Percentiles rank a stretch among this genome's conserved stretches.
These are phyloP conservation scores for Phenacoccus solenopsis DNA, from an alignment of 1,140 invertebrate species.

Conservation along the genomic window DNA sequence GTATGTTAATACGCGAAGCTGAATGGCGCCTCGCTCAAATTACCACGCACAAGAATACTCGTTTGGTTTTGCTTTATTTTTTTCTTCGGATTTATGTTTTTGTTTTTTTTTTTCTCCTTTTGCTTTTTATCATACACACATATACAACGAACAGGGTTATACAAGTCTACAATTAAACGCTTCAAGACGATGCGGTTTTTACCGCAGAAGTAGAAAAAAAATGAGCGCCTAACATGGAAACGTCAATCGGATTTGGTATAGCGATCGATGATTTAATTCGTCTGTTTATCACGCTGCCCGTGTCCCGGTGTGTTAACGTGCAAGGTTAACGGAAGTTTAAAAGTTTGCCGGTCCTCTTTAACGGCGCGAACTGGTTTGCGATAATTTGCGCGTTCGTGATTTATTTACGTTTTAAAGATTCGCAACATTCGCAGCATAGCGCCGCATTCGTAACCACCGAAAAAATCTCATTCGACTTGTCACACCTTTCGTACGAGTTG, in stretches of 20 bases:
- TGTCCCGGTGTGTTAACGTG: background rate
- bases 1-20: conserved; percentile 13
- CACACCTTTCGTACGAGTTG: too few species aligned
- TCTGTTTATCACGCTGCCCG: background rate
- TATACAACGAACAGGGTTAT: background rate
- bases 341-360: background rate
- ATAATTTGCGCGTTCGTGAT: too few species aligned
- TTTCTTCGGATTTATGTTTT: background rate
- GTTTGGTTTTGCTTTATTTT: background rate
- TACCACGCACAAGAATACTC: conserved; percentile 10
- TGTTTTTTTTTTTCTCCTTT: background rate
- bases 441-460: too few species aligned
- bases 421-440: too few species aligned
- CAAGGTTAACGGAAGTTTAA: conserved; percentile 2
- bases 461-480: too few species aligned
- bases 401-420: too few species aligned
- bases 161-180: background rate
- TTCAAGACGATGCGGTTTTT: background rate
- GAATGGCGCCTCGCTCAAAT: conserved; percentile 11
- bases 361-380: too few species aligned
- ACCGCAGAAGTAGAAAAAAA: background rate
- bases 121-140: background rate
- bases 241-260: background rate
- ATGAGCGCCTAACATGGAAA: background rate
- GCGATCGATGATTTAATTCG: conserved; percentile 1